Conservation (phyloP, 2,888 invertebrate species). For the Pogonocherus hispidulus region DNA sequence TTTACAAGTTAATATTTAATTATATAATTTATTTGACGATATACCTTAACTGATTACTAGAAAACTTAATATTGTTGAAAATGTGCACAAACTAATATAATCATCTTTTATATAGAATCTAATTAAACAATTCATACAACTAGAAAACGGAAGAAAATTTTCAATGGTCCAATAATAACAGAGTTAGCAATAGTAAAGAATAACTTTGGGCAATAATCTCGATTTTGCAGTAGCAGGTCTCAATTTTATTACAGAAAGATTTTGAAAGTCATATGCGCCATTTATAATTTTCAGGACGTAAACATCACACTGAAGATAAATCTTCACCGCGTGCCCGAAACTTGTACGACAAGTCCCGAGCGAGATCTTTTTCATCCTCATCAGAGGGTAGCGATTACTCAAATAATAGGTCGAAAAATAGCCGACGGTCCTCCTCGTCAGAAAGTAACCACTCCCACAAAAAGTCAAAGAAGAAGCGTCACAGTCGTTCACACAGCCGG, state of each 20-base stretch:
- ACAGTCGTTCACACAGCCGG: constrained; percentile 40
- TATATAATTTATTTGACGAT: no score
- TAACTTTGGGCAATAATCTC: no score
- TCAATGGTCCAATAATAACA: no score
- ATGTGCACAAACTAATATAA: no score
- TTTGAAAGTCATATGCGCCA: constrained; percentile 1
- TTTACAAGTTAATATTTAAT: no score
- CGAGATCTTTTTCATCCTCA: constrained; percentile 48
- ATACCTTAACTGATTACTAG: no score
- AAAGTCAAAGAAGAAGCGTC: constrained; percentile 41
- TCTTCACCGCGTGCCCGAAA: constrained; percentile 21
- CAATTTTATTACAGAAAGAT: constrained; percentile 1
- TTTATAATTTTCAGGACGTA: constrained; percentile 44
- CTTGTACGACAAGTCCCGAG: constrained; percentile 37
- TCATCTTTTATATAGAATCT: no score
- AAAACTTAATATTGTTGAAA: no score
- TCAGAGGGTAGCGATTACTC: constrained; percentile 45
- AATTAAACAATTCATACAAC: no score
- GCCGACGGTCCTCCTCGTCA: constrained; percentile 47
- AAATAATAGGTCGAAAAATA: constrained; percentile 39
- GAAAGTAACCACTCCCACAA: constrained; percentile 46
- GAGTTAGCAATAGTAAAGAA: no score
- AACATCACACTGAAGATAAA: constrained; percentile 34
- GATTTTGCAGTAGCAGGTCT: constrained; percentile 6
- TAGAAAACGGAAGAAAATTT: no score